Conservation (phyloP, 2,888 invertebrate species). For the Pristionchus fissidentatus region DNA sequence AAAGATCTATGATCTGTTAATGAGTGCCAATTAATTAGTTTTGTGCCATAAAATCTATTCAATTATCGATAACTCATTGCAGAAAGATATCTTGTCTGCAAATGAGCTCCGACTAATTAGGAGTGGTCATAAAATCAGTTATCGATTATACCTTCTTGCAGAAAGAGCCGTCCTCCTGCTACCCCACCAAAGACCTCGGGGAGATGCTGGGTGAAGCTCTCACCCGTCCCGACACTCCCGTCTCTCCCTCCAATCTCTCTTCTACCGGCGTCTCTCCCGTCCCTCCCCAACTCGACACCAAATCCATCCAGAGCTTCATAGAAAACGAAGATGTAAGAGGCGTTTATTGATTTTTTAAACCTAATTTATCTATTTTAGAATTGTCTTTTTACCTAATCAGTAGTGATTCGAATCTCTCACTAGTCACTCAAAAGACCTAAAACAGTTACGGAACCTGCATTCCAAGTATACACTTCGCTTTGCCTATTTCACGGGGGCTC, state of each 20-base stretch:
- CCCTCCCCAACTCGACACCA: conserved; percentile 9
- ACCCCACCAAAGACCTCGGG: conserved; percentile 14
- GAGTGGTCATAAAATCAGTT: background rate
- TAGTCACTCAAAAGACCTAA: no score
- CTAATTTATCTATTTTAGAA: background rate
- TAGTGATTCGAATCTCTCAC: no score
- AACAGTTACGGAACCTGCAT: no score
- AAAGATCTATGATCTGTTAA: background rate
- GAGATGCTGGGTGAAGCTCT: conserved; percentile 18
- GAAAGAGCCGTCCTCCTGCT: background rate
- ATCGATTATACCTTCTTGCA: no score
- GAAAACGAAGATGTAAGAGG: conserved; percentile 4
- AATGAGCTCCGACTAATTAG: background rate
- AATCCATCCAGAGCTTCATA: background rate
- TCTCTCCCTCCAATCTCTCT: conserved; percentile 6
- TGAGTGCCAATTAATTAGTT: background rate
- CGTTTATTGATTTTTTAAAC: background rate
- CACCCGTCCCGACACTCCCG: conserved; percentile 2
- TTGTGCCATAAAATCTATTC: background rate
- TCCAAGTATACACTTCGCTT: no score
- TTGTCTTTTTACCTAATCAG: no score
- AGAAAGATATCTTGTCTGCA: background rate
- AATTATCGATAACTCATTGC: background rate
- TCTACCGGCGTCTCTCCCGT: conserved; percentile 18
- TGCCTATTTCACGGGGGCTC: no score